Conservation (phyloP, 2,113 vertebrate genomes). For the Antigone vipio region DNA sequence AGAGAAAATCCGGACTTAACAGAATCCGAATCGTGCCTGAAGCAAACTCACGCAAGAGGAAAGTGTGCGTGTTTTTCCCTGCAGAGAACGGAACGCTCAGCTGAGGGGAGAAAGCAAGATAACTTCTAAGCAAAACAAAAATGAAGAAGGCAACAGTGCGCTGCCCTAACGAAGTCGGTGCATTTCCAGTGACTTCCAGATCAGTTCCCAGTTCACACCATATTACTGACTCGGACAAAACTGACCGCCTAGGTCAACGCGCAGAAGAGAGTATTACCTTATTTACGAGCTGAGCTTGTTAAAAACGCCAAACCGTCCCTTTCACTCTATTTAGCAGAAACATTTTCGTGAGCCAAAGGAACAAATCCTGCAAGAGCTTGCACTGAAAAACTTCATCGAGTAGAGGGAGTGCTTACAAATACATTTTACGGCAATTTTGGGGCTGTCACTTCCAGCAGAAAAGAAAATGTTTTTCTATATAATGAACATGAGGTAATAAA, state of each 20-base stretch:
- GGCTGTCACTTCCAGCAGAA: background rate
- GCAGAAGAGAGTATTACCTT: background rate
- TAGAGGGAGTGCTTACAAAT: background rate
- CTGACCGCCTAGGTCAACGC: background rate
- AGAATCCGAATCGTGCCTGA: background rate
- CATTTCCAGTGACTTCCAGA: background rate
- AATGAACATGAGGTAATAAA: constrained; percentile 38
- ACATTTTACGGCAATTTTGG: background rate
- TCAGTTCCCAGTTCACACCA: background rate
- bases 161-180: background rate
- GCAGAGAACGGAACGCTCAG: background rate
- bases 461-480: background rate
- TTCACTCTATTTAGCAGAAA: background rate
- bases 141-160: fast-evolving
- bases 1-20: background rate
- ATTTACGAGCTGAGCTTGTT: background rate
- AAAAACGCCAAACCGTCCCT: background rate
- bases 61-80: background rate
- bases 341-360: background rate
- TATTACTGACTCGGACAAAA: background rate
- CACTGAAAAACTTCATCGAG: background rate
- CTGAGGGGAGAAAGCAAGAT: background rate
- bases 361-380: background rate
- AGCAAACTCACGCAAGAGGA: background rate
- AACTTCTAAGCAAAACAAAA: background rate